phyloP scores from a whole-genome alignment of 2,113 vertebrate genomes.

The Scomber scombrus region DNA sequence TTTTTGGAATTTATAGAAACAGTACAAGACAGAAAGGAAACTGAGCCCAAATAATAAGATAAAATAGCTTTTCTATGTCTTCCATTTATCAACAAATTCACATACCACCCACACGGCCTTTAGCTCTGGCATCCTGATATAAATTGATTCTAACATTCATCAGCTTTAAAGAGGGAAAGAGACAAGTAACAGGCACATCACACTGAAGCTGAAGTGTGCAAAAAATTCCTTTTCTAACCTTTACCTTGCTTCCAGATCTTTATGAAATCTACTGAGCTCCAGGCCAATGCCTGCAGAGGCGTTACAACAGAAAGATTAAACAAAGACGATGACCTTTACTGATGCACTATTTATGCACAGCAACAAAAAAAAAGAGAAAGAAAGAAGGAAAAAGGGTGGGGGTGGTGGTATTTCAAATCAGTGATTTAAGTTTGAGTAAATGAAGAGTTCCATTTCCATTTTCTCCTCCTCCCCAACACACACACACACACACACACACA shows the following conservation, averaged over 20 bases:
- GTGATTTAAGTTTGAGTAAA: slow-evolving; percentile 80
- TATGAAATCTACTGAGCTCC: neutral
- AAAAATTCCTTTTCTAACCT: slow-evolving; percentile 45
- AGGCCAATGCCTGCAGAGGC: neutral
- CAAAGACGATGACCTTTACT: neutral
- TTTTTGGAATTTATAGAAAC: neutral
- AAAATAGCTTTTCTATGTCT: slow-evolving; percentile 35
- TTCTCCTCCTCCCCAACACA: neutral
- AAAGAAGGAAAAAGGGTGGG: no score
- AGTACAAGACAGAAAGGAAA: no score
- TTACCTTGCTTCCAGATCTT: slow-evolving; percentile 38
- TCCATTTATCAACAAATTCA: slow-evolving; percentile 22
- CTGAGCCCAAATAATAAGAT: slow-evolving; percentile 14
- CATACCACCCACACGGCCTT: slow-evolving; percentile 35
- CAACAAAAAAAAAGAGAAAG: slow-evolving; percentile 21
- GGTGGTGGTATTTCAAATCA: slow-evolving; percentile 66
- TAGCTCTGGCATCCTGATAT: slow-evolving; percentile 15
- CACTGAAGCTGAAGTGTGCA: slow-evolving; percentile 12
- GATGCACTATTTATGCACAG: neutral
- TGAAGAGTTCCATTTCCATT: slow-evolving; percentile 67
- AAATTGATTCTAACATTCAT: slow-evolving; percentile 18
- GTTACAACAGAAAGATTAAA: neutral
- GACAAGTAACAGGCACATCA: slow-evolving; percentile 11
- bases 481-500: neutral
- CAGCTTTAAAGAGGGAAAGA: slow-evolving; percentile 15